Conservation (phyloP, 2,888 invertebrate species). For the Germaria angustata region DNA sequence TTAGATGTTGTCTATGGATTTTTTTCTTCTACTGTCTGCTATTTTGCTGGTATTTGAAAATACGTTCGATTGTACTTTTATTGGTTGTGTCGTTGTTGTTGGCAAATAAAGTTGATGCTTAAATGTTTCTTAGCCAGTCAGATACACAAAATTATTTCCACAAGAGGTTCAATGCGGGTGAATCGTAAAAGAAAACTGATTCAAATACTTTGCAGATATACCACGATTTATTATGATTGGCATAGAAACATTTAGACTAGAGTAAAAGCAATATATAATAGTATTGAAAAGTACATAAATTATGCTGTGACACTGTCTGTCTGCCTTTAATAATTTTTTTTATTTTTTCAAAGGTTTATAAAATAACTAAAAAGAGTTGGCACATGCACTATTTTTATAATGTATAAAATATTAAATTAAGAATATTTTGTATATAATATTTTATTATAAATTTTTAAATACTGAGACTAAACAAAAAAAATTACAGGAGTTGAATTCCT, state of each 20-base stretch:
- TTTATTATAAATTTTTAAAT: no score
- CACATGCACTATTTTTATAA: no score
- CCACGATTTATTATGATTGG: not conserved
- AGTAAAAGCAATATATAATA: not conserved
- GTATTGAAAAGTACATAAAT: not conserved
- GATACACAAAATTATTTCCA: not conserved
- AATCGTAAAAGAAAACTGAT: not conserved
- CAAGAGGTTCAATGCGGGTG: not conserved
- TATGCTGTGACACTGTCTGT: no score
- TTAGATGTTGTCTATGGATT: not conserved
- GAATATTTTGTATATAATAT: no score
- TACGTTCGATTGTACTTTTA: not conserved
- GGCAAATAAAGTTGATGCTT: constrained; percentile 22
- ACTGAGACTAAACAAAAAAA: no score
- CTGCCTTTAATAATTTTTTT: no score
- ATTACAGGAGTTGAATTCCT: no score
- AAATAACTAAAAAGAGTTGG: no score
- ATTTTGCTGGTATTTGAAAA: not conserved
- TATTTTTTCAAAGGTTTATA: no score
- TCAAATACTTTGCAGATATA: not conserved
- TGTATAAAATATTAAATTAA: no score
- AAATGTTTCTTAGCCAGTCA: not conserved
- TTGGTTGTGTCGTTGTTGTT: constrained; percentile 15
- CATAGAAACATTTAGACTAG: not conserved
- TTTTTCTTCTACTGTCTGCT: not conserved